These are phyloP conservation scores for Nothobranchius furzeri DNA, from an alignment of 2,113 vertebrate species.

Conservation along the genomic window DNA sequence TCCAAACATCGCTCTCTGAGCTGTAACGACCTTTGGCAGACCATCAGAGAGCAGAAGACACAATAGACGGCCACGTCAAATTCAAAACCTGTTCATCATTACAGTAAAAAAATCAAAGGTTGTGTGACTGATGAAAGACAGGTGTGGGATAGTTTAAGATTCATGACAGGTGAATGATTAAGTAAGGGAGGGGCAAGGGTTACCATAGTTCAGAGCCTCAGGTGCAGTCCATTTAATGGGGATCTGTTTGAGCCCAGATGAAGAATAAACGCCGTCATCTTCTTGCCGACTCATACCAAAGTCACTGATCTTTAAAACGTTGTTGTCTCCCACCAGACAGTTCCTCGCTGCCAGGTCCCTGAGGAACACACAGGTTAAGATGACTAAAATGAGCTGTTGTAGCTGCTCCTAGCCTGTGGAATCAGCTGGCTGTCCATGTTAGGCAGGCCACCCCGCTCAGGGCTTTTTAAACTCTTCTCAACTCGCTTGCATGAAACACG, in stretches of 20 bases:
- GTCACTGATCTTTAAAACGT: conserved; percentile 94
- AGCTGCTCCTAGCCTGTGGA: no score
- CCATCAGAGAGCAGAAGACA: conserved; percentile 27
- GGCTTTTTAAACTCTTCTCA: no score
- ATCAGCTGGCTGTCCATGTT: no score
- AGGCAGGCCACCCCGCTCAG: no score
- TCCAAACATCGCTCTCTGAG: conserved; percentile 97
- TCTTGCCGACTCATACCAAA: conserved; percentile 99
- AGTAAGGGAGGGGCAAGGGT: conserved; percentile 4
- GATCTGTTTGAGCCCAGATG: conserved; percentile 96
- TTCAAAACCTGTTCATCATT: neutral
- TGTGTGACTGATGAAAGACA: no score
- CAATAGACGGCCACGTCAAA: neutral
- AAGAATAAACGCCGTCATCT: conserved; percentile 95
- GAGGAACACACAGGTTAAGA: neutral
- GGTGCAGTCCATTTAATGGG: conserved; percentile 99
- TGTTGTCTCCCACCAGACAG: conserved; percentile 92
- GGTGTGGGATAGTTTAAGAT: no score
- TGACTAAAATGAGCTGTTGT: no score
- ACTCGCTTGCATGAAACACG: no score
- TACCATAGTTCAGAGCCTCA: conserved; percentile 98
- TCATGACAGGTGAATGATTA: no score
- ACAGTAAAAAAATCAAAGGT: neutral
- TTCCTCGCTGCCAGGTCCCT: conserved; percentile 97
- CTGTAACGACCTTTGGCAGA: conserved; percentile 89